Conservation (phyloP, 2,113 vertebrate genomes). For the Erythrocercus mccallii region DNA sequence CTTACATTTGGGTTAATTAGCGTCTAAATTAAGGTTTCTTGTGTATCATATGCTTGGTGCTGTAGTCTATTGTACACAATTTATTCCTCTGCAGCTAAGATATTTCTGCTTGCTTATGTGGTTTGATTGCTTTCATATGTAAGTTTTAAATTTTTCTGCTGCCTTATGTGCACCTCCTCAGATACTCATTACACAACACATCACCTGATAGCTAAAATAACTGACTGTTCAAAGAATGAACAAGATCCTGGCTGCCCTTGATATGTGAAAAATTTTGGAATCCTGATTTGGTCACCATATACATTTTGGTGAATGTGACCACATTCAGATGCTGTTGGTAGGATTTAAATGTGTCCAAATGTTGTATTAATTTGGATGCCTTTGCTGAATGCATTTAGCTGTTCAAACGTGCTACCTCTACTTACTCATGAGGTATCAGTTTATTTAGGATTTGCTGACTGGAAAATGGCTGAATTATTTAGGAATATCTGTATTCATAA, state of each 20-base stretch:
- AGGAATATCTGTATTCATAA: background rate
- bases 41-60: background rate
- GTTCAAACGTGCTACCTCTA: background rate
- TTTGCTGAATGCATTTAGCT: background rate
- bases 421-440: background rate
- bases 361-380: background rate
- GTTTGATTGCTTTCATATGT: background rate
- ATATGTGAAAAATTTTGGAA: background rate
- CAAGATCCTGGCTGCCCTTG: background rate
- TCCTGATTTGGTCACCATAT: background rate
- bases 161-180: background rate
- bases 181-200: background rate
- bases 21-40: slow-evolving; percentile 63
- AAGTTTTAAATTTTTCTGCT: background rate
- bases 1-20: slow-evolving; percentile 62
- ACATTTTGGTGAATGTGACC: rapidly evolving
- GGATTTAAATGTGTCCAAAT: background rate
- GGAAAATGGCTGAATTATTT: background rate
- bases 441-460: background rate
- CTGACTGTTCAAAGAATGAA: background rate
- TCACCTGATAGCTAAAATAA: background rate
- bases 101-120: background rate
- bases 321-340: background rate
- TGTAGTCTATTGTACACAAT: background rate
- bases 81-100: background rate